Evolutionary conservation across 1,140 invertebrate species (phyloP).

Genomic region (Marisa cornuarietis): DNA sequence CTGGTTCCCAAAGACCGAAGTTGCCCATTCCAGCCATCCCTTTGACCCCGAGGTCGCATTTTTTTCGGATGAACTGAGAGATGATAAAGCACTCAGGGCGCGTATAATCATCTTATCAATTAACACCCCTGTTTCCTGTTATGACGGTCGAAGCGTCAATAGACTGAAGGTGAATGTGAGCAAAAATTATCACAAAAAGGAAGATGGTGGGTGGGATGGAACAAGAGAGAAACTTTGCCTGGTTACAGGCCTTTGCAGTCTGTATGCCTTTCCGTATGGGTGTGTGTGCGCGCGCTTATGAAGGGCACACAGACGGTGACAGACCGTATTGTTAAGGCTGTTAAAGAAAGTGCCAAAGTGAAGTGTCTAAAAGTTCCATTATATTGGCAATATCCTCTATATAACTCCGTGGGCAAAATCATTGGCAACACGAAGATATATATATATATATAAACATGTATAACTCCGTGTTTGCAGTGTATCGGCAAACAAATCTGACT

Average conservation of each 20-base stretch:
- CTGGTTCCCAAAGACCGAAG: background rate
- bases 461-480: no score
- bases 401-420: no score
- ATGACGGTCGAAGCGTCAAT: conserved; percentile 4
- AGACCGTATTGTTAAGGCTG: no score
- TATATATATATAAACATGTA: no score
- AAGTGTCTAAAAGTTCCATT: no score
- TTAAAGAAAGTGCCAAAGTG: no score
- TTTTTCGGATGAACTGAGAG: background rate
- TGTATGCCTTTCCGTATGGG: no score
- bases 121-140: background rate
- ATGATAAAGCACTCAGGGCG: background rate
- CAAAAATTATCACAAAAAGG: background rate
- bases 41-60: background rate
- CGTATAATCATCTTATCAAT: background rate
- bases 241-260: background rate
- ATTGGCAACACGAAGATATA: no score
- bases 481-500: background rate
- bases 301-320: no score
- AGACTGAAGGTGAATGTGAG: background rate
- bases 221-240: background rate
- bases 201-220: background rate
- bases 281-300: no score
- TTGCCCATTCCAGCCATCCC: background rate
- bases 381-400: no score